phyloP scores from a whole-genome alignment of 2,113 vertebrate species.

The Danio rerio region GRCz12tu NC_133198.1:32210001-32210500 shows the following conservation, averaged over 20 bases:
- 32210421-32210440: constrained; percentile 99
- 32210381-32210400: constrained; percentile 99
- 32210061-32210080: constrained; percentile 53
- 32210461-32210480: constrained; percentile 97
- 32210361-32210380: constrained; percentile 81
- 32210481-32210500: constrained; percentile 89
- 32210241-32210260: constrained; percentile 54
- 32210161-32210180: constrained; percentile 53
- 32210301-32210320: constrained; percentile 59
- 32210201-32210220: constrained; percentile 16
- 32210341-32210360: constrained; percentile 40
- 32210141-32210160: constrained; percentile 68
- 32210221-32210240: constrained; percentile 35
- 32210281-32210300: constrained; percentile 54
- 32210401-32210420: constrained; percentile 99
- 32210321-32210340: constrained; percentile 53
- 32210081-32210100: constrained; percentile 53
- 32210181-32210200: constrained; percentile 44
- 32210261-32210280: constrained; percentile 40
- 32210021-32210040: constrained; percentile 30
- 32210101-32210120: constrained; percentile 44
- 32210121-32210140: constrained; percentile 62
- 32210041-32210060: constrained; percentile 33
- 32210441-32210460: constrained; percentile 99
- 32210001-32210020: not conserved